A percentile compares a stretch with the other conserved stretches of the same genome.
Conservation (phyloP, 2,113 vertebrate species). For the Lampris incognitus region DNA sequence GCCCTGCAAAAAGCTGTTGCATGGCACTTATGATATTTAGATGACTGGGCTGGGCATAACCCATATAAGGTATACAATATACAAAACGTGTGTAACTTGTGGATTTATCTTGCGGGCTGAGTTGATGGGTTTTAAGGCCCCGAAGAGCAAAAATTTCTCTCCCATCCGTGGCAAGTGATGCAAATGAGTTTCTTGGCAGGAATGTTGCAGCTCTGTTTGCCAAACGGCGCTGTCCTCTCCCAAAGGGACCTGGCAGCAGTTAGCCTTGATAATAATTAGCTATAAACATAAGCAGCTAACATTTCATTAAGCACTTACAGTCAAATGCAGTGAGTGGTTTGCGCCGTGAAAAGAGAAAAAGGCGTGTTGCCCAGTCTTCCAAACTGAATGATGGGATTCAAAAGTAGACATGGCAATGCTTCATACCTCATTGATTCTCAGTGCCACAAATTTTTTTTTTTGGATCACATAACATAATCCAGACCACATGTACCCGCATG, state of each 20-base stretch:
- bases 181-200: conserved; percentile 7
- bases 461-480: conserved; percentile 62
- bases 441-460: conserved; percentile 39
- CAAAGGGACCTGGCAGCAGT: conserved; percentile 3
- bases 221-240: background rate
- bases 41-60: background rate
- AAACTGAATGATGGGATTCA: conserved; percentile 67
- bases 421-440: conserved; percentile 70
- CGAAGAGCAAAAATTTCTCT: background rate
- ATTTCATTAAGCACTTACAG: conserved; percentile 47
- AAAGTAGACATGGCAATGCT: conserved; percentile 61
- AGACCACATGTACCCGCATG: conserved; percentile 66
- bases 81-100: background rate
- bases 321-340: conserved; percentile 34
- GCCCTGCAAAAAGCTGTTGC: background rate
- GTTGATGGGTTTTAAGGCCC: background rate
- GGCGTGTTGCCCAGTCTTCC: conserved; percentile 26
- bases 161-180: background rate
- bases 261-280: conserved; percentile 33
- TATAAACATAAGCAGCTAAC: conserved; percentile 38
- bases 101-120: background rate
- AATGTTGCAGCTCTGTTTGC: background rate
- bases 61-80: background rate
- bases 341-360: background rate
- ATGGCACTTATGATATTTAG: conserved; percentile 6